A percentile compares a stretch with the other conserved stretches of the same genome.
Evolutionary conservation across 2,113 vertebrate genomes (phyloP).

Genomic region (Rhinoderma darwinii): DNA sequence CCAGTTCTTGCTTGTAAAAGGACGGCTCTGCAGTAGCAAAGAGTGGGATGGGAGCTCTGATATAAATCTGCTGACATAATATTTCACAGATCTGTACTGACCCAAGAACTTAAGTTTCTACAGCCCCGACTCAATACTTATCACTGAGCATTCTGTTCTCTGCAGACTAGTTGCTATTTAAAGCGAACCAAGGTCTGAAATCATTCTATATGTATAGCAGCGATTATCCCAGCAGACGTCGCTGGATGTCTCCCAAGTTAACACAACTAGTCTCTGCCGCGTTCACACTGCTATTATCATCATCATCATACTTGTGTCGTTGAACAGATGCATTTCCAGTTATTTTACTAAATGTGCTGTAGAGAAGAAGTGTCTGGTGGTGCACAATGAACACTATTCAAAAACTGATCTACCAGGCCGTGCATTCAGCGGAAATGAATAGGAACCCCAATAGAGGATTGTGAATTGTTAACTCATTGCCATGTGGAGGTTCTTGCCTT

Average conservation of each 20-base stretch:
- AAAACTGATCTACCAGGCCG: background rate
- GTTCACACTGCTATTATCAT: background rate
- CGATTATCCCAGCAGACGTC: background rate
- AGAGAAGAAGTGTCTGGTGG: background rate
- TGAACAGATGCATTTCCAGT: background rate
- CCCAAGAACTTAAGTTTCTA: conserved; percentile 11
- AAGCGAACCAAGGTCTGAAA: conserved; percentile 15
- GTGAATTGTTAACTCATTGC: background rate
- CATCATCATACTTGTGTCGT: background rate
- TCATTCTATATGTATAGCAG: conserved; percentile 29
- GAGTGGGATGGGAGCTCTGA: conserved; percentile 12
- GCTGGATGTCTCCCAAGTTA: background rate
- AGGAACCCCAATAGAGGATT: background rate
- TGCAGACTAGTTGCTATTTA: conserved; percentile 42
- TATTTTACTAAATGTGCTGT: background rate
- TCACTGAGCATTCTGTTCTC: conserved; percentile 27
- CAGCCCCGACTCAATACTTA: conserved; percentile 22
- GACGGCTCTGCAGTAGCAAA: conserved; percentile 10
- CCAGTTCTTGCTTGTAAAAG: background rate
- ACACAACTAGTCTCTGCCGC: background rate
- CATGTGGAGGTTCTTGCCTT: no score
- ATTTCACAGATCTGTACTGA: background rate
- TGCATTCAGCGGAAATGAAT: background rate
- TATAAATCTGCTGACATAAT: conserved; percentile 21
- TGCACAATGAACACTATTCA: background rate